Conservation (phyloP, 1,140 invertebrate genomes). For the Drosophila yakuba region DNA sequence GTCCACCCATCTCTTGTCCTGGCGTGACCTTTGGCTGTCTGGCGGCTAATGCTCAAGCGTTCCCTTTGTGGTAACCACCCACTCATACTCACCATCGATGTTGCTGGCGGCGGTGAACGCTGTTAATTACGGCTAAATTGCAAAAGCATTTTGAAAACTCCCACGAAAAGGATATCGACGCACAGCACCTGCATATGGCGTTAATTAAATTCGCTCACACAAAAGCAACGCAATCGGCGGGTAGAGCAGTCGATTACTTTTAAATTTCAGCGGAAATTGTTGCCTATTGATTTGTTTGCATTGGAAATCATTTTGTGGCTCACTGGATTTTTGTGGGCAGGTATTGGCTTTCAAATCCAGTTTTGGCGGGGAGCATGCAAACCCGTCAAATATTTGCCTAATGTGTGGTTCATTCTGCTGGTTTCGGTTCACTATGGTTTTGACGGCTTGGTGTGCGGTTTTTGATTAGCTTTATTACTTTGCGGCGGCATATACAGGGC, state of each 20-base stretch:
- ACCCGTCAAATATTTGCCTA: constrained; percentile 78
- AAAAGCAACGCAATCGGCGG: constrained; percentile 19
- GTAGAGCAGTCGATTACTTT: constrained; percentile 59
- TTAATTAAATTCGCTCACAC: constrained; percentile 46
- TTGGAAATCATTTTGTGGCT: constrained; percentile 74
- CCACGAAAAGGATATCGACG: constrained; percentile 25
- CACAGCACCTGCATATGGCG: constrained; percentile 35
- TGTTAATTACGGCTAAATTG: constrained; percentile 45
- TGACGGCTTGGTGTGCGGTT: constrained; percentile 60
- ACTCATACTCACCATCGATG: constrained; percentile 25
- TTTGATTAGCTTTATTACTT: constrained; percentile 83
- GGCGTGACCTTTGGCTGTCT: constrained; percentile 46
- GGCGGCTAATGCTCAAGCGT: constrained; percentile 38
- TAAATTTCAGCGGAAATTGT: constrained; percentile 45
- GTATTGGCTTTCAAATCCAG: constrained; percentile 19
- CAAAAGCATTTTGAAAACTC: constrained; percentile 45
- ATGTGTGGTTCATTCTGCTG: constrained; percentile 71
- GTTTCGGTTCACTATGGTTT: constrained; percentile 46
- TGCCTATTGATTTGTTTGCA: constrained; percentile 66
- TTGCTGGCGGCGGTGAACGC: constrained; percentile 35
- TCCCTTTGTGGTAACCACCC: constrained; percentile 17
- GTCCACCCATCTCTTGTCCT: not conserved
- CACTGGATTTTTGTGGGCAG: constrained; percentile 50
- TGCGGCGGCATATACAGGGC: constrained; percentile 49
- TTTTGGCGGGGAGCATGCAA: constrained; percentile 24